Conservation (phyloP, 2,888 invertebrate genomes). For the Rhingia rostrata region DNA sequence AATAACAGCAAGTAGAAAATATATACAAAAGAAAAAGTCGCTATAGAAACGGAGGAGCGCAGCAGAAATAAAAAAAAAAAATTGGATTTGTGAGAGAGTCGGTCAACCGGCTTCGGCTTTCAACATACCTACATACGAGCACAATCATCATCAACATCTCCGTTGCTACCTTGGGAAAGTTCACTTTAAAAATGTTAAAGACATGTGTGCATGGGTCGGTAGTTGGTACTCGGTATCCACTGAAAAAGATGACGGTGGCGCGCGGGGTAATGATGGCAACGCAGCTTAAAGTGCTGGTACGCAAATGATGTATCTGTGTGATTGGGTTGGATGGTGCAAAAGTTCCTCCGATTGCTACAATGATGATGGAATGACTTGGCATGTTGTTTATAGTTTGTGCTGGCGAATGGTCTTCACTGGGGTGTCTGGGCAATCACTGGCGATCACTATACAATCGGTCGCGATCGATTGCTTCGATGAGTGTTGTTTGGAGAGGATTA, state of each 20-base stretch:
- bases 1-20: slow-evolving; percentile 46
- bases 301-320: slow-evolving; percentile 42
- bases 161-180: slow-evolving; percentile 65
- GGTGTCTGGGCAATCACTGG: slow-evolving; percentile 27
- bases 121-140: slow-evolving; percentile 37
- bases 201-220: slow-evolving; percentile 16
- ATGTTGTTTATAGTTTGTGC: slow-evolving; percentile 43
- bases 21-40: slow-evolving; percentile 58
- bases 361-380: slow-evolving; percentile 52
- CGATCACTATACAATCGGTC: slow-evolving; percentile 40
- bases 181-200: slow-evolving; percentile 56
- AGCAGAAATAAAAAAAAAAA: slow-evolving; percentile 33
- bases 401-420: slow-evolving; percentile 15
- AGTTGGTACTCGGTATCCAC: neutral
- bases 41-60: slow-evolving; percentile 19
- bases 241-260: slow-evolving; percentile 4
- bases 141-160: slow-evolving; percentile 43
- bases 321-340: slow-evolving; percentile 34
- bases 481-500: slow-evolving; percentile 20
- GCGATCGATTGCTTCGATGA: slow-evolving; percentile 35
- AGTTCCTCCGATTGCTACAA: slow-evolving; percentile 22
- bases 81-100: slow-evolving; percentile 59
- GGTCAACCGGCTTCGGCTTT: slow-evolving; percentile 70
- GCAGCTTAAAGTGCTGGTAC: slow-evolving; percentile 23
- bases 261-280: slow-evolving; percentile 30